A percentile compares a stretch with the other conserved stretches of the same genome.
phyloP scores from a whole-genome alignment of 2,113 vertebrate genomes.

The Spea multiplicata region DNA sequence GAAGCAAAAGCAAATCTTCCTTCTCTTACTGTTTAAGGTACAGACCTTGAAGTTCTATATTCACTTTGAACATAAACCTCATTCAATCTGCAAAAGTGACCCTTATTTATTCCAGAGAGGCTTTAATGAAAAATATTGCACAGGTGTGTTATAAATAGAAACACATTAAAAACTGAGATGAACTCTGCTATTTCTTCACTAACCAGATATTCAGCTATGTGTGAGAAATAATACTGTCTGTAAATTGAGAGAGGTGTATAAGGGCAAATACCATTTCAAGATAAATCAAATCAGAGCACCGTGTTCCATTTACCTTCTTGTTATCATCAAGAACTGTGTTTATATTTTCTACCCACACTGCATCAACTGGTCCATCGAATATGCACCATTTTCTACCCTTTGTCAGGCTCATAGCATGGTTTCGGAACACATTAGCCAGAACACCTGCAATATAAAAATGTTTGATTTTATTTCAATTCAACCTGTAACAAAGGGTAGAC shows the following conservation, averaged over 20 bases:
- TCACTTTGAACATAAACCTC: background rate
- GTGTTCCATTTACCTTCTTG: constrained; percentile 52
- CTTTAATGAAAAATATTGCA: background rate
- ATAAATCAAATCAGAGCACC: constrained; percentile 1
- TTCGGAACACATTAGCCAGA: constrained; percentile 44
- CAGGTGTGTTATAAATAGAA: constrained; percentile 1
- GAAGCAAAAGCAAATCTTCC: too few species aligned
- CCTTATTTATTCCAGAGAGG: background rate
- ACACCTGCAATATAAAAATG: constrained; percentile 18
- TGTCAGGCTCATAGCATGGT: constrained; percentile 47
- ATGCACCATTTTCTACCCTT: constrained; percentile 45
- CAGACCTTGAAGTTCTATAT: background rate
- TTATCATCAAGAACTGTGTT: constrained; percentile 52
- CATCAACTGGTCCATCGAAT: constrained; percentile 55
- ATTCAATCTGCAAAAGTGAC: background rate
- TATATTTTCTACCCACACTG: constrained; percentile 56
- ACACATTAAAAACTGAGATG: constrained; percentile 2
- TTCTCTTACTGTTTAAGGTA: too few species aligned
- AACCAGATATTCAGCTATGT: background rate
- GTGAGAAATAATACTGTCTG: background rate
- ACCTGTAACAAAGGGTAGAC: too few species aligned
- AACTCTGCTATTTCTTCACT: background rate
- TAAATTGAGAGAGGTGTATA: background rate
- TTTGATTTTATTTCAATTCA: background rate
- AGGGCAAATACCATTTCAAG: background rate